Conservation (phyloP, 2,888 invertebrate genomes). For the Sipha maydis region DNA sequence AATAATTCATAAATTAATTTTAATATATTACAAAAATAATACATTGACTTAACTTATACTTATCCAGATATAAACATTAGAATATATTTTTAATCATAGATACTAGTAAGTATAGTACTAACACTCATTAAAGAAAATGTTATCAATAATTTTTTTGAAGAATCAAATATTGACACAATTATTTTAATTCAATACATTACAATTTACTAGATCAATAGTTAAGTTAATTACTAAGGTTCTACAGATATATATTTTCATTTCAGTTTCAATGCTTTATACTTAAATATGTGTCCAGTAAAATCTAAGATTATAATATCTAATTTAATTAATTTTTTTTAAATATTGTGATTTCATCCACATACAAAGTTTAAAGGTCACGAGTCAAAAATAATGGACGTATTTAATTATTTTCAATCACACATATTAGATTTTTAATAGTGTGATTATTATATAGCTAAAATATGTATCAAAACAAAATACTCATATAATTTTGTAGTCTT, state of each 20-base stretch:
- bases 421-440: neutral
- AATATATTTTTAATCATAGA: no score
- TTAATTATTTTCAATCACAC: neutral
- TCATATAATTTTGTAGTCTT: neutral
- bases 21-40: neutral
- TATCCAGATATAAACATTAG: no score
- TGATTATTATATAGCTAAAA: neutral
- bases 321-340: neutral
- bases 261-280: no score
- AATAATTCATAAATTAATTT: slow-evolving; percentile 14
- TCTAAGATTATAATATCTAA: neutral
- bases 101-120: no score
- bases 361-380: neutral
- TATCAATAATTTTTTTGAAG: no score
- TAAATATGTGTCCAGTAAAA: no score
- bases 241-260: no score
- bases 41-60: neutral
- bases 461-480: neutral
- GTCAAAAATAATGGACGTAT: neutral
- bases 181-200: no score
- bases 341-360: neutral
- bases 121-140: no score
- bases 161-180: no score
- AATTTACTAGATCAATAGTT: no score
- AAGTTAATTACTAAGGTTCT: no score